phyloP scores from a whole-genome alignment of 2,113 vertebrate species.

The Sclerurus mexicanus region DNA sequence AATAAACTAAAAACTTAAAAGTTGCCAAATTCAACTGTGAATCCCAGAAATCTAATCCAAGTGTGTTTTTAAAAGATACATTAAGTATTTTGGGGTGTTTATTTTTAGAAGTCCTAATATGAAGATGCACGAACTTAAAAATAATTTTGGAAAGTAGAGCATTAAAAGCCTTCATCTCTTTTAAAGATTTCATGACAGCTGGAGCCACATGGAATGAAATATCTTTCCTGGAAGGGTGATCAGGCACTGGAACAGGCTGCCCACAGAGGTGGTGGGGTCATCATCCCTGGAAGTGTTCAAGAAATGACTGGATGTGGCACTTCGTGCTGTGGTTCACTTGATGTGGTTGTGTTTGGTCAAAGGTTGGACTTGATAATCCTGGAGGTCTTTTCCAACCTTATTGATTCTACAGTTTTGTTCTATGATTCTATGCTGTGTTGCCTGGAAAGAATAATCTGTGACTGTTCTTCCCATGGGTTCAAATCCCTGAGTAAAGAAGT shows the following conservation, averaged over 20 bases:
- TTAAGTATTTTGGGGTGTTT: background rate
- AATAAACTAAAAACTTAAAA: background rate
- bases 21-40: background rate
- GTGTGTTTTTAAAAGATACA: background rate
- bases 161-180: background rate
- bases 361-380: background rate
- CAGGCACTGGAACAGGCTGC: background rate
- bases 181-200: background rate
- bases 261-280: background rate
- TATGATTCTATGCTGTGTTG: background rate
- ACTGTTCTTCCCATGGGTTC: background rate
- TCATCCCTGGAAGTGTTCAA: background rate
- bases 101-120: background rate
- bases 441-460: background rate
- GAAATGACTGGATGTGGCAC: background rate
- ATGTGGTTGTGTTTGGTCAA: background rate
- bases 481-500: background rate
- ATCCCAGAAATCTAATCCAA: background rate
- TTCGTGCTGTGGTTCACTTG: background rate
- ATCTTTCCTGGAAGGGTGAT: background rate
- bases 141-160: background rate
- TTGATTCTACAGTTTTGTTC: background rate
- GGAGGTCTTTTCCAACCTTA: background rate
- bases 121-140: background rate
- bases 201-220: background rate